These are phyloP conservation scores for Chauna torquata DNA, from an alignment of 2,113 vertebrate genomes.

Conservation along the genomic window DNA sequence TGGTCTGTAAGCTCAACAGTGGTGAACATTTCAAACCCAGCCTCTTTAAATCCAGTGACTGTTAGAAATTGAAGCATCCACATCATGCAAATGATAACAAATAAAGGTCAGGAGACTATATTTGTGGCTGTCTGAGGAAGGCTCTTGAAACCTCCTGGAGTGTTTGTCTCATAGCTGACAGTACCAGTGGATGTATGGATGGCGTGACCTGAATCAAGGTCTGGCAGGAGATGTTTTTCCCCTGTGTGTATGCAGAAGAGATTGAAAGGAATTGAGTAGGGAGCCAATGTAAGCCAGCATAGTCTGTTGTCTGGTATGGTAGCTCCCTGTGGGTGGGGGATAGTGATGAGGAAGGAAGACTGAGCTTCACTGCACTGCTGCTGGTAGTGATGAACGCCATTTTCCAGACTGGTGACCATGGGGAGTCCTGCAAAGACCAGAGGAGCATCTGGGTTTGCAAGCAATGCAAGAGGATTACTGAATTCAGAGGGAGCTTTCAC, in stretches of 20 bases:
- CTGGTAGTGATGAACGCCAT: fast-evolving
- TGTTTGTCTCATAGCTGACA: neutral
- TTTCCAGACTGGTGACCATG: neutral
- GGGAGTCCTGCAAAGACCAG: neutral
- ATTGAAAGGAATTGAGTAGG: neutral
- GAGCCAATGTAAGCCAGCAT: no score
- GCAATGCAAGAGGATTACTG: neutral
- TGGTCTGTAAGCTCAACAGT: neutral
- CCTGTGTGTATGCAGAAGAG: no score
- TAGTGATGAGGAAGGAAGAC: neutral
- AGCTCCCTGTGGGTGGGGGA: neutral
- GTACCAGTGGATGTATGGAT: neutral
- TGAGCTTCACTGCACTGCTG: neutral
- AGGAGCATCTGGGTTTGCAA: neutral
- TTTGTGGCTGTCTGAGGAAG: neutral
- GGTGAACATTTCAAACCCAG: neutral
- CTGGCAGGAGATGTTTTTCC: no score
- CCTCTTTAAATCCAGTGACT: neutral
- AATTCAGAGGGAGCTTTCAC: neutral
- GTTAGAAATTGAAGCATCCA: neutral
- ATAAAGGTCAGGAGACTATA: neutral
- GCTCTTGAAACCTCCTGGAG: neutral
- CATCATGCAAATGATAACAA: neutral
- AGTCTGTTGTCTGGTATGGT: neutral
- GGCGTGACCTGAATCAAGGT: neutral